A percentile compares a stretch with the other conserved stretches of the same genome.
phyloP scores from a whole-genome alignment of 2,113 vertebrate genomes.

The Sceloporus undulatus region DNA sequence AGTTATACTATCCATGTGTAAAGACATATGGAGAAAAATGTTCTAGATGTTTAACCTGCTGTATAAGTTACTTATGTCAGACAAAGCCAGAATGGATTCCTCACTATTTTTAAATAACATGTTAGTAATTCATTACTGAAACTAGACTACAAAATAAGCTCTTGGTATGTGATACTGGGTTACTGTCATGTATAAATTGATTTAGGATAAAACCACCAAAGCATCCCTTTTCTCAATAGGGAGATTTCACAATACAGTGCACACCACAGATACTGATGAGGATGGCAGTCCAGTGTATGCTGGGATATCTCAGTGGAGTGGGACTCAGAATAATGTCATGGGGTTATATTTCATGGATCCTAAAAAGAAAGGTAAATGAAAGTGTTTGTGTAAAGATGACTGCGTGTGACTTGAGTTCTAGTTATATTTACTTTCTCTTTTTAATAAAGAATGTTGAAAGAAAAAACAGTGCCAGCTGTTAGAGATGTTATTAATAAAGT shows the following conservation, averaged over 20 bases:
- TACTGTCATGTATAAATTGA: not conserved
- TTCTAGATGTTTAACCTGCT: not conserved
- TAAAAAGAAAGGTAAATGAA: constrained; percentile 69
- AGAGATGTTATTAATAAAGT: not conserved
- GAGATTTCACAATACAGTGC: constrained; percentile 57
- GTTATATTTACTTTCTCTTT: not conserved
- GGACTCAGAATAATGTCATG: constrained; percentile 40
- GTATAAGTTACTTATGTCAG: not conserved
- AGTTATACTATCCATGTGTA: no score
- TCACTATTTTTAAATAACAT: not conserved
- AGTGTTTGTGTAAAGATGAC: not conserved
- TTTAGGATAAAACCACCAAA: constrained; percentile 6
- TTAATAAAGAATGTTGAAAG: not conserved
- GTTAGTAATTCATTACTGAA: not conserved
- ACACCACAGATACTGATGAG: constrained; percentile 67
- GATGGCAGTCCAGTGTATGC: constrained; percentile 68
- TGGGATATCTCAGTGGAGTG: constrained; percentile 69
- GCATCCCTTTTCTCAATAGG: constrained; percentile 37
- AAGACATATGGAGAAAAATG: not conserved
- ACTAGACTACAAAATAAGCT: not conserved
- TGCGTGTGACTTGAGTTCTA: not conserved
- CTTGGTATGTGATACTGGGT: not conserved
- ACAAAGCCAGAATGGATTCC: not conserved
- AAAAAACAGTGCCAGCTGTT: not conserved
- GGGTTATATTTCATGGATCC: constrained; percentile 58